Conservation (phyloP, 2,888 invertebrate genomes). For the Aphelenchoides bicaudatus region DNA sequence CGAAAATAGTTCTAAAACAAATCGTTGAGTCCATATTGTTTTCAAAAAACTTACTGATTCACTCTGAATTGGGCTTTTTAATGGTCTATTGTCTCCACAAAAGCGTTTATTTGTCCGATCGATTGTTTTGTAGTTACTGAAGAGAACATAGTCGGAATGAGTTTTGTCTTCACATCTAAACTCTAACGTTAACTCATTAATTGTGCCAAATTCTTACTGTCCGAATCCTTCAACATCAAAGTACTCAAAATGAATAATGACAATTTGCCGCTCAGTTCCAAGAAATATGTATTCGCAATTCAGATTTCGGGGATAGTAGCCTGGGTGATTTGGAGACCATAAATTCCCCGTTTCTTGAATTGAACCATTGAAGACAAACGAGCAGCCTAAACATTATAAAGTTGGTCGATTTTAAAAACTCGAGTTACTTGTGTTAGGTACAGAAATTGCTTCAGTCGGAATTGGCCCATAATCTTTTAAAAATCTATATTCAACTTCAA, state of each 20-base stretch:
- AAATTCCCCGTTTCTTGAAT: conserved; percentile 76
- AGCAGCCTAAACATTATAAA: conserved; percentile 66
- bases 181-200: not conserved
- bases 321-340: conserved; percentile 80
- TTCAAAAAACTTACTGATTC: too few relatives aligned
- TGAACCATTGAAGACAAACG: conserved; percentile 81
- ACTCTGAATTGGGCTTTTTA: conserved; percentile 66
- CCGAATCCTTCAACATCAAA: conserved; percentile 87
- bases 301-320: conserved; percentile 80
- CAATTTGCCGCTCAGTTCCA: conserved; percentile 64
- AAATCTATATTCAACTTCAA: conserved; percentile 38
- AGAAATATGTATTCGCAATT: conserved; percentile 87
- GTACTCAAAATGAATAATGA: conserved; percentile 77
- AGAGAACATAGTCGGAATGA: conserved; percentile 90
- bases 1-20: conserved; percentile 92
- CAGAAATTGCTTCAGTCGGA: conserved; percentile 27
- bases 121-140: conserved; percentile 85
- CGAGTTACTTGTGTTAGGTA: conserved; percentile 34
- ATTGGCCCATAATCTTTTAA: conserved; percentile 34
- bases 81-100: conserved; percentile 69
- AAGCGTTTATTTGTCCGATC: conserved; percentile 83
- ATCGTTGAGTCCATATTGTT: too few relatives aligned
- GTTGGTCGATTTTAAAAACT: not conserved
- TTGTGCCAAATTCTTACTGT: conserved; percentile 28
- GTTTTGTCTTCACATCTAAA: conserved; percentile 82